Base-by-base conservation (phyloP, 2,113 vertebrate species). In the Podarcis muralis region DNA sequence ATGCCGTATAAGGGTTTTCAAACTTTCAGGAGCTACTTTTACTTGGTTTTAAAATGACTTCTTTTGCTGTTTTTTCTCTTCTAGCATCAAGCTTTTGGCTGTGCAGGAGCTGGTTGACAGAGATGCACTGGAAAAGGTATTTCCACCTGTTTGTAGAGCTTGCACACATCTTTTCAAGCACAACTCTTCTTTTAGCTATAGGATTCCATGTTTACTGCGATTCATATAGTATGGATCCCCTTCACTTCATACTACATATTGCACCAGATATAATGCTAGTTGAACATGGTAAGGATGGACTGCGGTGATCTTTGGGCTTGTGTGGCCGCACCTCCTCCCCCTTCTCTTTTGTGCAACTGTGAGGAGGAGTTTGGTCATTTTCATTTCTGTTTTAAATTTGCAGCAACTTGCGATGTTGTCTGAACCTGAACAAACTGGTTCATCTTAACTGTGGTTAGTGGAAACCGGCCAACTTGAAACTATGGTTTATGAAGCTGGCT, bases 61-160 rank as follows among this genome's bases (percentile, higher is more conserved):
- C 95, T 74, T 92, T 79, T 87, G 65, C 90, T 35, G 62, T 77
- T 89, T 89, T 90, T 91, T 91, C 95, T 77, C 94, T 95, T 95
- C 35, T 96, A 99, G 98, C 95, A 98, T 99, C 97, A 99, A 98
- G 97, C 96, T 99, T 89, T 96, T 99, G 94, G 99, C 99, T 23
- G 98, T 99, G 69, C 99, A 99, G 95, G 99, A 99, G 92, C 96
- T 99, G 89, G 90, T 97, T 9, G 98, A 99, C 92, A 97, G 94
- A 94, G 98, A 99, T 91, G 98, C 98, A 2, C 95, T 99, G 74
- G 98, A 99, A 91, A 99, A 99, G 98, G 99, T 99, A 98, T 82
- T 94, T 86, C 35, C 82, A 90, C 16, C 2, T 43, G 81, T 75
- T 83, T 35, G 16, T 89, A 59, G 6, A 91, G 37, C 22, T 13